Base-by-base conservation (phyloP, 2,888 invertebrate genomes). In the Gryllus longicercus region DNA sequence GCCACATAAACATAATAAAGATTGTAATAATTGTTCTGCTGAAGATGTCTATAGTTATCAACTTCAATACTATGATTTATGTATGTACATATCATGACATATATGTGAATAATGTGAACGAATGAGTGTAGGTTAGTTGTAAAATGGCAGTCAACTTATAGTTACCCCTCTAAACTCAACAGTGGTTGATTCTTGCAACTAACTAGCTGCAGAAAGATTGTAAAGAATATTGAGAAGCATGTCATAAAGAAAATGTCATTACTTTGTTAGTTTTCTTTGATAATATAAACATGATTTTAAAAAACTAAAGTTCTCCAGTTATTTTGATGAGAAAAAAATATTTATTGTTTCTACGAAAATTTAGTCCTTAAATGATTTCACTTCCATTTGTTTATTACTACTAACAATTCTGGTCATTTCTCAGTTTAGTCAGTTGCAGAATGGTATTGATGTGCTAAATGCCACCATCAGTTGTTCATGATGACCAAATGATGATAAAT, bases 21-120 rank as follows among this genome's bases (percentile, higher is more conserved):
- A 25, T 21, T 78, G 79, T 79, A 78, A 78, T 81, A 74, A 81
- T 77, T 80, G 80, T 81, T 80, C 78, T 74, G 76, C 76, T 80
- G 74, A 78, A 76, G 50, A 76, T 81, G 81, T 80, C 80, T 79
- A 78, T 81, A 78, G 78, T 63, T 77, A 80, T 74, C 77, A 77
- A 81, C 79, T 76, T 51, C 50, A 75, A 78, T 81, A 78, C 81
- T 81, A 79, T 78, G 77, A 79, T 81, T 79, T 51, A 51, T 81
- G 79, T 79, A 77, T 79, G 81, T 81, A 81, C 81, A 81, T 81
- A 81, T 81, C 81, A 79, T 74, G 76, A 74, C 50, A 81, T 78
- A 79, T 38, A 79, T 77, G 80, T 79, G 79, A 79, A 79, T 79
- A 77, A 74, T 80, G 79, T 51, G 77, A 76, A 77, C 21, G 77